Evolutionary conservation across 1,140 invertebrate species (phyloP).

Genomic region (Drosophila funebris): DNA sequence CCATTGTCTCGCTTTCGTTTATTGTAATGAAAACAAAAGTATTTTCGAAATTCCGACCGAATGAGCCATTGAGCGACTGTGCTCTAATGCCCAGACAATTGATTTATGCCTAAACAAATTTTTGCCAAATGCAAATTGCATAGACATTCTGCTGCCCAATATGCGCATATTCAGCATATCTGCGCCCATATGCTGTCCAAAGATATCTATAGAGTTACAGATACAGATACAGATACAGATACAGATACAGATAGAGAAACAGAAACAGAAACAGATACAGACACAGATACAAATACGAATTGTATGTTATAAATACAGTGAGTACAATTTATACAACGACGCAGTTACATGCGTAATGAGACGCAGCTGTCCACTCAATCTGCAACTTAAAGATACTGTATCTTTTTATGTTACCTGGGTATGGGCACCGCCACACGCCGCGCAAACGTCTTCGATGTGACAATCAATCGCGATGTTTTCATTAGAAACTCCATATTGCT

Average conservation of each 20-base stretch:
- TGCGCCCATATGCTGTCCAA: conserved; percentile 14
- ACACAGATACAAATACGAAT: conserved; percentile 42
- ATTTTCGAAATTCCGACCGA: conserved; percentile 7
- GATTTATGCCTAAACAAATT: conserved; percentile 63
- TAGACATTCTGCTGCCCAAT: conserved; percentile 26
- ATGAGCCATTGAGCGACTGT: neutral
- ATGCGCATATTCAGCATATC: conserved; percentile 44
- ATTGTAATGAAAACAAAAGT: conserved; percentile 76
- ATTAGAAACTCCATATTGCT: conserved; percentile 79
- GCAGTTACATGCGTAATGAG: conserved; percentile 77
- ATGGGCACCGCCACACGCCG: conserved; percentile 79
- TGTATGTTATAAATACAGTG: conserved; percentile 4
- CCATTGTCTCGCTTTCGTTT: conserved; percentile 51
- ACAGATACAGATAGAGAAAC: neutral
- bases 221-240: conserved; percentile 45
- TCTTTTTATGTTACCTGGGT: conserved; percentile 74
- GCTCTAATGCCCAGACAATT: conserved; percentile 44
- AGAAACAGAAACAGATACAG: conserved; percentile 25
- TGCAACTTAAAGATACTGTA: conserved; percentile 41
- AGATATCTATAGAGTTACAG: conserved; percentile 1
- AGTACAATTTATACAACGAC: conserved; percentile 57
- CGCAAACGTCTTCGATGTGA: conserved; percentile 76
- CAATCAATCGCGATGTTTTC: conserved; percentile 81
- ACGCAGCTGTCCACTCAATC: conserved; percentile 14
- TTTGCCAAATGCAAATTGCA: conserved; percentile 59